These are phyloP conservation scores for Pelmatolapia mariae DNA, from an alignment of 2,113 vertebrate species.

Conservation along the genomic window DNA sequence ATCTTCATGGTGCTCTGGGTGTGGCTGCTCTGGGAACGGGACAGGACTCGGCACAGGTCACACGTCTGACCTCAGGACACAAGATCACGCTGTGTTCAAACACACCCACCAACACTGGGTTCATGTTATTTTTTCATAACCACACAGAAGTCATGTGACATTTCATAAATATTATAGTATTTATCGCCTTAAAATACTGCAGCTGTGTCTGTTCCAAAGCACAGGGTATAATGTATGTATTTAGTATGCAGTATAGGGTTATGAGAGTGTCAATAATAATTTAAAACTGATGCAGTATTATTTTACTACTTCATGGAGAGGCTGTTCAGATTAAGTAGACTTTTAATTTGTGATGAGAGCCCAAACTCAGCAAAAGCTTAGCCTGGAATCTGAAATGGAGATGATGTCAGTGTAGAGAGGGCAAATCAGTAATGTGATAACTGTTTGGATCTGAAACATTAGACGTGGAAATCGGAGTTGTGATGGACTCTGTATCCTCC, in stretches of 20 bases:
- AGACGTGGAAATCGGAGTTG: constrained; percentile 53
- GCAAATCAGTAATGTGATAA: constrained; percentile 57
- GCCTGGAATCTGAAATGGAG: constrained; percentile 36
- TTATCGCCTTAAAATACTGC: neutral
- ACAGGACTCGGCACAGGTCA: neutral
- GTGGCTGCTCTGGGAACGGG: constrained; percentile 42
- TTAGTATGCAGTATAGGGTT: neutral
- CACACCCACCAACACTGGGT: neutral
- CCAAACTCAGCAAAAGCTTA: neutral
- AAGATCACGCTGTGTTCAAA: neutral
- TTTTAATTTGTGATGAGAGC: neutral
- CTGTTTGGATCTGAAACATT: constrained; percentile 52
- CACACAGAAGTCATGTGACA: neutral
- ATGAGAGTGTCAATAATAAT: neutral
- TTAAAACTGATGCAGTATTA: neutral
- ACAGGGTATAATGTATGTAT: neutral
- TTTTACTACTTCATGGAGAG: neutral
- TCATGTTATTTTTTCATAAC: neutral
- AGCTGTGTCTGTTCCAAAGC: neutral
- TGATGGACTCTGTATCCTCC: constrained; percentile 49
- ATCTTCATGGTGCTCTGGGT: constrained; percentile 39
- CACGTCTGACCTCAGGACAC: constrained; percentile 1
- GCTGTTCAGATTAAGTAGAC: neutral
- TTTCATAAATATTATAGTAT: neutral
- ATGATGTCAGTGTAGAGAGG: constrained; percentile 48